Evolutionary conservation across 2,797 vertebrate genomes (phyloP).

Genomic region (Anguilla megastoma): DNA sequence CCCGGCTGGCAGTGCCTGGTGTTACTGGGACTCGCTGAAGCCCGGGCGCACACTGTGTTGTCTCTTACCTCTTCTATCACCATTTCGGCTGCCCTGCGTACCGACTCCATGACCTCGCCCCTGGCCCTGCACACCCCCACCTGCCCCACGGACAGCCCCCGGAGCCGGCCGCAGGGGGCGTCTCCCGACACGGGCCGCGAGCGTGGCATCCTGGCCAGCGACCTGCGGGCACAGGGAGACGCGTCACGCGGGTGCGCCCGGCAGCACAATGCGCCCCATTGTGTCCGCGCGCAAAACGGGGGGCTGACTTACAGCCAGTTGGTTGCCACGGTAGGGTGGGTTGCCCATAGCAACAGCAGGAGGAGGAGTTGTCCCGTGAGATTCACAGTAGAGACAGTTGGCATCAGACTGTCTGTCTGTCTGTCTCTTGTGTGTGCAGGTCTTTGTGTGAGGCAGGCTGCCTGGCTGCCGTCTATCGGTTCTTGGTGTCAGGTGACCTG

Average conservation of each 20-base stretch:
- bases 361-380: conserved; percentile 77
- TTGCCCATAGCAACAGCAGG: conserved; percentile 85
- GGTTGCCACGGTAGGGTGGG: conserved; percentile 80
- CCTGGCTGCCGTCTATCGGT: conserved; percentile 43
- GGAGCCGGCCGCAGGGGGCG: conserved; percentile 68
- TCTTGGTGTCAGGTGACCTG: neutral
- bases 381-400: conserved; percentile 81
- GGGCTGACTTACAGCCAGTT: conserved; percentile 82
- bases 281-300: conserved; percentile 11
- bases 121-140: conserved; percentile 68
- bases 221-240: conserved; percentile 32
- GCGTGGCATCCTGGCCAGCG: conserved; percentile 74
- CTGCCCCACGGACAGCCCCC: conserved; percentile 76
- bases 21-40: neutral
- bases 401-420: conserved; percentile 81
- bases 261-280: neutral
- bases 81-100: conserved; percentile 72
- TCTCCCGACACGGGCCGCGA: conserved; percentile 66
- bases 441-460: conserved; percentile 59
- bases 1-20: neutral
- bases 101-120: conserved; percentile 77
- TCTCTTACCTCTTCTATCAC: conserved; percentile 73
- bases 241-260: neutral
- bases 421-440: conserved; percentile 64
- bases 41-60: neutral